phyloP scores from a whole-genome alignment of 1,140 invertebrate genomes.

The Brachionus koreanus region DNA sequence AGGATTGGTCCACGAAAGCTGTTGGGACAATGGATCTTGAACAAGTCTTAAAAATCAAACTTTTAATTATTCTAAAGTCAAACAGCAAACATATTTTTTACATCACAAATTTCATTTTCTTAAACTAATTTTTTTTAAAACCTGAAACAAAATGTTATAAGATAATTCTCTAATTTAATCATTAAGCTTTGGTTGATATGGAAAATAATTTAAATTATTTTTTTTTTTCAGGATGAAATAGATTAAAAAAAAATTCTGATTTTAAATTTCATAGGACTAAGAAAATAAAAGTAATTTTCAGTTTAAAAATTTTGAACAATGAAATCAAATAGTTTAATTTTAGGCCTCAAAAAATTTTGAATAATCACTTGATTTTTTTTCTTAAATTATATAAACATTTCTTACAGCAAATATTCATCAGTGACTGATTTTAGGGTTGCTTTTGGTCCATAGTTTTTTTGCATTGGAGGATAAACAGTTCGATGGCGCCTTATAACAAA shows the following conservation, averaged over 20 bases:
- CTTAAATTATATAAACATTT: not conserved
- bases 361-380: not conserved
- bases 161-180: not conserved
- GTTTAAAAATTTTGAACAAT: too few relatives aligned
- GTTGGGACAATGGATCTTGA: constrained; percentile 38
- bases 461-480: constrained; percentile 5
- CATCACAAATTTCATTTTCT: not conserved
- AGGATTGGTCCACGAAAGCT: constrained; percentile 34
- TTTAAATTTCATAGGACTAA: not conserved
- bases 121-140: not conserved
- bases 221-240: not conserved
- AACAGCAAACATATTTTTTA: not conserved
- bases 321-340: too few relatives aligned
- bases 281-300: not conserved
- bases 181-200: not conserved
- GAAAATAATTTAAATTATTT: not conserved
- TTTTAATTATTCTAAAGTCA: not conserved
- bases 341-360: not conserved
- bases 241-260: not conserved
- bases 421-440: constrained; percentile 42
- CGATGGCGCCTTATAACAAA: not conserved
- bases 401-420: constrained; percentile 40
- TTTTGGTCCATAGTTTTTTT: constrained; percentile 41
- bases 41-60: not conserved
- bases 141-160: not conserved